These are phyloP conservation scores for Clarias platycephalus DNA, from an alignment of 2,797 vertebrate genomes.

Conservation along the genomic window DNA sequence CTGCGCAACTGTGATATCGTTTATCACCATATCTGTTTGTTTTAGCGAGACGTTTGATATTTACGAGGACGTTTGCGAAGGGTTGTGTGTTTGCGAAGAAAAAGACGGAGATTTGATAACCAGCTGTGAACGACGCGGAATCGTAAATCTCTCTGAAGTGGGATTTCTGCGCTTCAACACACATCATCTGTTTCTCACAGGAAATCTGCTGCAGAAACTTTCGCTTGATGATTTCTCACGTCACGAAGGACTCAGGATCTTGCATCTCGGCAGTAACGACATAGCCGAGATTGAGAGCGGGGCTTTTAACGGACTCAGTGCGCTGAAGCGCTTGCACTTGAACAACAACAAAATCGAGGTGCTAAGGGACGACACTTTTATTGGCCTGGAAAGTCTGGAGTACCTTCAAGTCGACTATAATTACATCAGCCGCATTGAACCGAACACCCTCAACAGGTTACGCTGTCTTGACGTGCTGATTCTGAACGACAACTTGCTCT, in stretches of 20 bases:
- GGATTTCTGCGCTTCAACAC: conserved; percentile 83
- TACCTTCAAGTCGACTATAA: conserved; percentile 98
- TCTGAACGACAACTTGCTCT: conserved; percentile 96
- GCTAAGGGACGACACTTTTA: conserved; percentile 89
- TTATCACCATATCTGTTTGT: conserved; percentile 83
- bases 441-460: conserved; percentile 85
- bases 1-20: conserved; percentile 85
- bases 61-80: conserved; percentile 92
- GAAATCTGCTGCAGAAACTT: conserved; percentile 88
- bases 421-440: conserved; percentile 88
- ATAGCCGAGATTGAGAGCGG: conserved; percentile 93
- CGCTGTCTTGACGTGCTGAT: conserved; percentile 92
- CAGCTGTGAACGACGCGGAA: conserved; percentile 93
- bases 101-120: conserved; percentile 90
- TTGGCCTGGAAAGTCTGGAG: conserved; percentile 92
- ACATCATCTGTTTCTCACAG: conserved; percentile 91
- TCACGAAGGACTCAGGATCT: conserved; percentile 89
- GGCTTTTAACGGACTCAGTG: conserved; percentile 91
- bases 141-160: conserved; percentile 88
- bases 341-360: conserved; percentile 96
- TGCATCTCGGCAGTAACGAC: conserved; percentile 94
- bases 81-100: conserved; percentile 92
- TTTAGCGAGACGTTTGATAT: conserved; percentile 85
- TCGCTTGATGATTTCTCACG: conserved; percentile 88
- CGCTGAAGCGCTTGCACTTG: conserved; percentile 89